Base-by-base conservation (phyloP, 2,113 vertebrate species). In the Lipotes vexillifer region DNA sequence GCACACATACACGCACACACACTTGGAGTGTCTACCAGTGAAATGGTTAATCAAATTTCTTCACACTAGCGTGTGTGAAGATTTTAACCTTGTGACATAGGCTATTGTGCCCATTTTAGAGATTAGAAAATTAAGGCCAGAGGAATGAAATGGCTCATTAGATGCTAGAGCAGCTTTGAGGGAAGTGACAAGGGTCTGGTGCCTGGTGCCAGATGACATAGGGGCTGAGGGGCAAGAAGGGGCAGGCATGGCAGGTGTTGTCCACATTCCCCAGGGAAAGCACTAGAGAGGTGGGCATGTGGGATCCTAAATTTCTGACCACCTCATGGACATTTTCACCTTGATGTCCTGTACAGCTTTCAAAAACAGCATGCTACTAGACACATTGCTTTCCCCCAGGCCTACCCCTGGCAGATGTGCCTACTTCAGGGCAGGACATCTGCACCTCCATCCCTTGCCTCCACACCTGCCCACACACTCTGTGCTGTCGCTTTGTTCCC, bases 401-500 rank as follows among this genome's bases (percentile, higher is more conserved):
- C 27, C 38, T 49, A 2, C 61, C n/a, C 23, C 11, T 27, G 5
- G 3, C 52, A 2, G 2, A 11, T 6, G 1, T 52, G n/a, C 25
- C 31, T 82, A 4, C 8, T 36, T 87, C 29, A 4, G 1, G 13
- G 21, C 7, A 18, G 11, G 41, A 52, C 66, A 4, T 12, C 41
- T 46, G 63, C 33, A 31, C 20, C 55, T 46, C 4, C 14, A 13
- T 46, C 27, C 27, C 46, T 88, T 25, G 17, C 72, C 9, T 46
- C 61, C 18, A n/a, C 12, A 31, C 44, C n/a, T 46, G 15, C 55
- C 49, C 77, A 83, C 52, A 33, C 2, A 0, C 65, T 69, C 8
- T 29, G 3, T 33, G 2, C 15, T 25, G 18, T 77, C 23, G 21
- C 74, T 59, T 25, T 81, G 31, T 65, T 2, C 46, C 61, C 61